Evolutionary conservation across 1,140 invertebrate species (phyloP), one percentile per base, ranked within the genome.

Genomic region (Philopotamus ludificatus): DNA sequence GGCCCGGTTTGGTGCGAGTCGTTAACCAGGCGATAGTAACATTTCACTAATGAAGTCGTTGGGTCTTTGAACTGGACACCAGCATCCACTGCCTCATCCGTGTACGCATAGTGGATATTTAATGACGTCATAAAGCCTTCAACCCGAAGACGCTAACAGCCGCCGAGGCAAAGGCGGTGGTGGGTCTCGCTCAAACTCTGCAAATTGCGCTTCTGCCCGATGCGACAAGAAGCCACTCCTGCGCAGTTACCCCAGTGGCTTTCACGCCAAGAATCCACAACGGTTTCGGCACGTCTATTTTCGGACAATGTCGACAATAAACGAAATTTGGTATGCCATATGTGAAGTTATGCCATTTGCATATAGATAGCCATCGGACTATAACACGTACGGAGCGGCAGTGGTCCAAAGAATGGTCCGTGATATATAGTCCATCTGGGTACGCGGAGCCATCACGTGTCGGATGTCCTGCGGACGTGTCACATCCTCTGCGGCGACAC

Each of bases 61-160:
- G 34, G 54, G 54, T 57, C 54, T 57, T 57, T 57, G 54, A 57
- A 57, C 54, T 28, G 54, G 34, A 41, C 54, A 39, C 51, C 41
- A 57, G 42, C 54, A 39, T 57, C 54, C 54, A 57, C 28, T 34
- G 28, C 23, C 54, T 10, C 21, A 21, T 21, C n/a, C 28, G 20
- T 21, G 39, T 42, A 57, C 39, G n/a, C n/a, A 57, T 57, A 42
- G 54, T 57, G 42, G 54, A 57, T 57, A 57, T 57, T 57, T 57
- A 57, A 57, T 57, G 54, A 57, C 54, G 54, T 57, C 54, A 57
- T 57, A 57, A 57, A 57, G 54, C 54, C 54, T 57, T 57, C 54
- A 22, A 57, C 54, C 42, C 42, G 39, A 42, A 39, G 39, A 22
- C 28, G 10, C 28, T 53, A 53, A 53, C n/a, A 18, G 50, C 10